Evolutionary conservation across 1,140 invertebrate species (phyloP).

Genomic region (Zaprionus tsacasi): DNA sequence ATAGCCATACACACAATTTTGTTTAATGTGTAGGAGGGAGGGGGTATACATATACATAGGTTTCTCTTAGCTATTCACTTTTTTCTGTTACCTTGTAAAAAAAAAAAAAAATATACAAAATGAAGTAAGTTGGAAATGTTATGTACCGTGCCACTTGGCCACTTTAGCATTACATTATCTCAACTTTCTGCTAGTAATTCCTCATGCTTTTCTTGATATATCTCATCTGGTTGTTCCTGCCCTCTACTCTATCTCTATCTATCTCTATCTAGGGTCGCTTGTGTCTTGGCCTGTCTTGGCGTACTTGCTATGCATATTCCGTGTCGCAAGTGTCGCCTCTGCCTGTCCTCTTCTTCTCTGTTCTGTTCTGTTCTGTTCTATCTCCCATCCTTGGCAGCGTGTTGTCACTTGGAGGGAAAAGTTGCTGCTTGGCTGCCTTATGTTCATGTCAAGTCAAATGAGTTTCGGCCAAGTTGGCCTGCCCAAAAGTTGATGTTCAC

Average conservation of each 20-base stretch:
- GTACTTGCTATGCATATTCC: too few species aligned
- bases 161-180: constrained; percentile 78
- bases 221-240: constrained; percentile 12
- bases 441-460: constrained; percentile 75
- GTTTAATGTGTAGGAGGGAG: constrained; percentile 22
- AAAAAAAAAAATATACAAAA: constrained; percentile 44
- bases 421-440: constrained; percentile 51
- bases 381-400: constrained; percentile 6
- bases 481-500: constrained; percentile 37
- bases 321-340: constrained; percentile 26
- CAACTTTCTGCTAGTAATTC: constrained; percentile 71
- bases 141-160: constrained; percentile 52
- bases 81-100: constrained; percentile 3
- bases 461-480: constrained; percentile 66
- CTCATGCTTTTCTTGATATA: constrained; percentile 60
- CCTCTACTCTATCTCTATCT: background rate
- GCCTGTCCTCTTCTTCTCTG: background rate
- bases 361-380: too few species aligned
- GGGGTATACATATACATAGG: background rate
- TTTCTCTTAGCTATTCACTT: too few species aligned
- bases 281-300: too few species aligned
- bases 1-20: constrained; percentile 9
- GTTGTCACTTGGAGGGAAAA: constrained; percentile 46
- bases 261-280: too few species aligned
- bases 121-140: constrained; percentile 53